Conservation (phyloP, 2,888 invertebrate genomes). For the Trichopoda pennipes region DNA sequence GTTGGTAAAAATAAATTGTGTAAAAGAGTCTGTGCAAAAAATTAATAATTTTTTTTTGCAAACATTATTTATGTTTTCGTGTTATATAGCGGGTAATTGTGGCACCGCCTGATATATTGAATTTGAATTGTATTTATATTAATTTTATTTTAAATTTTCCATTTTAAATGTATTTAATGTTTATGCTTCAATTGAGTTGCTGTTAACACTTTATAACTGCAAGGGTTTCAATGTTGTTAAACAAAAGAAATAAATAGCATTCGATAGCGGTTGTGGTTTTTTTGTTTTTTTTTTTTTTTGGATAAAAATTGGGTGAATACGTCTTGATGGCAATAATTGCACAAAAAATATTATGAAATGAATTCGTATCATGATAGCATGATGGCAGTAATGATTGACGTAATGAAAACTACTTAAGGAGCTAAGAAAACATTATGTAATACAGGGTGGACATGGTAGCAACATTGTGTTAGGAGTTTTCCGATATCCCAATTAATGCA, state of each 20-base stretch:
- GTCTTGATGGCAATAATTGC: constrained; percentile 16
- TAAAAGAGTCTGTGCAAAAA: too few relatives aligned
- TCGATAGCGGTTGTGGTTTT: constrained; percentile 3
- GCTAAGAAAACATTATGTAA: constrained; percentile 42
- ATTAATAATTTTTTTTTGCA: not conserved
- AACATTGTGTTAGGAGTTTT: too few relatives aligned
- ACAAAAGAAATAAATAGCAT: not conserved
- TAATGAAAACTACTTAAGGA: constrained; percentile 59
- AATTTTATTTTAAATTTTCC: constrained; percentile 3
- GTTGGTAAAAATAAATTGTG: too few relatives aligned
- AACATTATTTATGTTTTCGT: not conserved
- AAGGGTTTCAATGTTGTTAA: constrained; percentile 52
- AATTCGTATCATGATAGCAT: constrained; percentile 21
- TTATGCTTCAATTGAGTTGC: constrained; percentile 52
- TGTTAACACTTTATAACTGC: constrained; percentile 55
- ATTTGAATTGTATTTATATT: constrained; percentile 20
- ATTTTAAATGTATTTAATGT: constrained; percentile 19
- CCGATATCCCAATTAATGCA: too few relatives aligned
- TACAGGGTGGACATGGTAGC: not conserved
- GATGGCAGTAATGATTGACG: constrained; percentile 51
- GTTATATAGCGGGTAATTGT: not conserved
- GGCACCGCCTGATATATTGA: not conserved
- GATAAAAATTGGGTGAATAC: constrained; percentile 1
- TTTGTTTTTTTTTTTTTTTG: not conserved
- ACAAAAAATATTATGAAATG: constrained; percentile 38